phyloP scores from a whole-genome alignment of 2,888 invertebrate genomes.

The Mechanitis messenoides region DNA sequence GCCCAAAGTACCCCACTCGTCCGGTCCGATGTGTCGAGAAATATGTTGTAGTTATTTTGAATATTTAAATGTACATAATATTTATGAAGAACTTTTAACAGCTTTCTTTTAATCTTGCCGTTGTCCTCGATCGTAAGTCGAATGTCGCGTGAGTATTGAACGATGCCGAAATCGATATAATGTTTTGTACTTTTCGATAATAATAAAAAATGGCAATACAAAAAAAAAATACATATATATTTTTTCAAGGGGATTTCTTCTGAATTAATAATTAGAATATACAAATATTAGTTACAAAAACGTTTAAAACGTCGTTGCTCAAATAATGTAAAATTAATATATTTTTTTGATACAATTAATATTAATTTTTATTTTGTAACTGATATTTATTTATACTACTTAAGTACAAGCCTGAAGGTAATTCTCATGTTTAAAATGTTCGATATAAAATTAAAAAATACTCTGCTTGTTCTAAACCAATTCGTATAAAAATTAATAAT shows the following conservation, averaged over 20 bases:
- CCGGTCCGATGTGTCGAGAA: background rate
- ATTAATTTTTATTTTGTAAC: slow-evolving; percentile 8
- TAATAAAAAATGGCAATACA: slow-evolving; percentile 4
- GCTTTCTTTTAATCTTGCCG: slow-evolving; percentile 6
- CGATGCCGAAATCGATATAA: slow-evolving; percentile 1
- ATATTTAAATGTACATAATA: slow-evolving; percentile 2
- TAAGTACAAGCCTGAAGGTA: slow-evolving; percentile 6
- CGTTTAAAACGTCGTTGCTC: slow-evolving; percentile 6
- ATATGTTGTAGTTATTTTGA: slow-evolving; percentile 6
- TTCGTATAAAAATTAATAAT: background rate
- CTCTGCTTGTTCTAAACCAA: slow-evolving; percentile 2
- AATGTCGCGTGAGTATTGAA: slow-evolving; percentile 2
- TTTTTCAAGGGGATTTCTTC: slow-evolving; percentile 7
- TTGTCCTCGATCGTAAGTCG: background rate
- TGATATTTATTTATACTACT: slow-evolving; percentile 6
- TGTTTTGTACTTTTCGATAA: slow-evolving; percentile 6
- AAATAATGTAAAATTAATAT: slow-evolving; percentile 7
- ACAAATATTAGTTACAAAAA: slow-evolving; percentile 6
- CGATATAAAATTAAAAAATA: background rate
- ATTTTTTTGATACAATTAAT: slow-evolving; percentile 6
- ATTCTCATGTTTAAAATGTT: slow-evolving; percentile 2
- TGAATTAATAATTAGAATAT: slow-evolving; percentile 1
- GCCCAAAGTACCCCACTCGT: background rate
- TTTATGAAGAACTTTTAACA: slow-evolving; percentile 6
- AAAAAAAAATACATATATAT: background rate